Conservation (phyloP, 2,888 invertebrate species). For the Melinaea menophilus region DNA sequence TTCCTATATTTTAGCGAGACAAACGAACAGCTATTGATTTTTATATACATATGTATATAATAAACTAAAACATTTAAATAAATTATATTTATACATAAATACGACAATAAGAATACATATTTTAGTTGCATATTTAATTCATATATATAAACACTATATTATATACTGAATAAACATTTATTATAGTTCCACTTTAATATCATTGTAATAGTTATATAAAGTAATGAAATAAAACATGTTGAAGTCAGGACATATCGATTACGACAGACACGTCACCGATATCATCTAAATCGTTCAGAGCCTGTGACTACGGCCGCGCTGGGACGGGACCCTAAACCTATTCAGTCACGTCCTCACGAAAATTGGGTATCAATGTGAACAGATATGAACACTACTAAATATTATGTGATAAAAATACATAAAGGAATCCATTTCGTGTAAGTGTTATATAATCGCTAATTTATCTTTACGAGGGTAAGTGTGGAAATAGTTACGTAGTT, state of each 20-base stretch:
- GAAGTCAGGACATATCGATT: conserved; percentile 47
- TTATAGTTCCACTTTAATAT: too few species aligned
- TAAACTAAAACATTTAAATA: too few species aligned
- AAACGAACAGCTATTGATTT: too few species aligned
- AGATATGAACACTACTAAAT: conserved; percentile 25
- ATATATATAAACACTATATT: too few species aligned
- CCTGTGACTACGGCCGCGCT: conserved; percentile 23
- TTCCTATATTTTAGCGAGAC: too few species aligned
- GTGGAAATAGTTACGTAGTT: conserved; percentile 14
- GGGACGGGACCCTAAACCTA: conserved; percentile 28
- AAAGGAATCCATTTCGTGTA: background rate
- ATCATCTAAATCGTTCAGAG: conserved; percentile 60
- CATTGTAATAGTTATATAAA: background rate
- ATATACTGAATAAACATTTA: too few species aligned
- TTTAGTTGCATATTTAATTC: too few species aligned
- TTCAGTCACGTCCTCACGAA: conserved; percentile 28
- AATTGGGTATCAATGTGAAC: conserved; percentile 47
- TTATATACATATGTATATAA: too few species aligned
- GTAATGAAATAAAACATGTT: conserved; percentile 8
- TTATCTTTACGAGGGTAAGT: conserved; percentile 8
- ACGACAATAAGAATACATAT: too few species aligned
- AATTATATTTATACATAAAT: too few species aligned
- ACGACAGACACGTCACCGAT: conserved; percentile 60
- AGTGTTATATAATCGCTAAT: conserved; percentile 11
- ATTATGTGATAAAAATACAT: background rate